Percentiles rank a stretch among this genome's conserved stretches.
These are phyloP conservation scores for Drosophila sp. DNA, from an alignment of 1,140 invertebrate species.

Conservation along the genomic window DNA sequence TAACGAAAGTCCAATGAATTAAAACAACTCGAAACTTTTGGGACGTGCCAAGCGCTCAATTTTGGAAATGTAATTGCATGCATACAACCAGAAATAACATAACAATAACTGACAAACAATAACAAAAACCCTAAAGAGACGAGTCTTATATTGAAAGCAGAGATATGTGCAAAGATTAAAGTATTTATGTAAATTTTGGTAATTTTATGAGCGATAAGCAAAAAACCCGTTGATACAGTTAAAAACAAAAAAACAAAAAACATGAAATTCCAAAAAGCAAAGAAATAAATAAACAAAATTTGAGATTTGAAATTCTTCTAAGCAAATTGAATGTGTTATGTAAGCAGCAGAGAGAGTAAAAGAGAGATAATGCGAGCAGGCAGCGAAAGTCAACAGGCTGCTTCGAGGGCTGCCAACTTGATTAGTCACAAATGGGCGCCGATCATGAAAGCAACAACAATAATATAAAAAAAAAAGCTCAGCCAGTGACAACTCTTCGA, in stretches of 20 bases:
- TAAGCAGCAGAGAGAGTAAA: constrained; percentile 7
- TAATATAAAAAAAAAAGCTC: constrained; percentile 14
- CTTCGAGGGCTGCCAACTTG: constrained; percentile 52
- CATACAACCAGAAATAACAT: constrained; percentile 73
- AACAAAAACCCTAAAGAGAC: constrained; percentile 1
- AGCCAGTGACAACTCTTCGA: constrained; percentile 33
- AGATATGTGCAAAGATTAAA: constrained; percentile 39
- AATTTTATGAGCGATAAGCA: constrained; percentile 62
- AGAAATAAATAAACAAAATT: constrained; percentile 10
- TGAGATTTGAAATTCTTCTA: neutral
- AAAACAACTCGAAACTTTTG: constrained; percentile 24
- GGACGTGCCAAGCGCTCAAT: constrained; percentile 33
- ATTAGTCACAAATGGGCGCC: constrained; percentile 55
- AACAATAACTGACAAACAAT: constrained; percentile 39
- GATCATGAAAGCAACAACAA: constrained; percentile 21
- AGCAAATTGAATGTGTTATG: constrained; percentile 39
- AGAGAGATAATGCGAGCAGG: constrained; percentile 11
- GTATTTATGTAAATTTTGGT: constrained; percentile 53
- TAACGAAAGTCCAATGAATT: constrained; percentile 39
- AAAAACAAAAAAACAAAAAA: constrained; percentile 47
- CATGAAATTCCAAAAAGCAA: constrained; percentile 38
- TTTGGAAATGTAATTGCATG: constrained; percentile 44
- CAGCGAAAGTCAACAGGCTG: constrained; percentile 52
- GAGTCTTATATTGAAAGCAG: constrained; percentile 29
- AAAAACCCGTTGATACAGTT: constrained; percentile 65